Base-by-base conservation (phyloP, 2,888 invertebrate species). In the Litoditis marina region DNA sequence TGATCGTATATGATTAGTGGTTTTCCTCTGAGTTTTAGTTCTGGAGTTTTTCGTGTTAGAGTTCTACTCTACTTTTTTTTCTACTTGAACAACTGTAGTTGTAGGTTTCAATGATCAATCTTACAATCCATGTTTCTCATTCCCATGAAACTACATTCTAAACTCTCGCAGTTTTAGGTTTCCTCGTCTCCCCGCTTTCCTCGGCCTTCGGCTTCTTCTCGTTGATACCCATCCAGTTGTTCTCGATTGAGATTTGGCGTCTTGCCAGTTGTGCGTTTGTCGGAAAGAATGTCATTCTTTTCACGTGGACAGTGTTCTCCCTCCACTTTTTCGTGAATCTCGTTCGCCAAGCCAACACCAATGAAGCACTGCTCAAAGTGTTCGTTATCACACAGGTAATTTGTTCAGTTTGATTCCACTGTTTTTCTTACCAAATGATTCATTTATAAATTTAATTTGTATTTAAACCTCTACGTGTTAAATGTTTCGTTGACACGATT, bases 261-360 rank as follows among this genome's bases (percentile, higher is more conserved):
- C 47, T 78, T 7, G 56, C 70, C 42, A 78, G 77, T 3, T 66
- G 69, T 49, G 67, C 72, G 8, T 77, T 81, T 39, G 70, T 78
- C 28, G 81, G 81, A 49, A 72, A 72, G 55, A 81, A 81, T 64
- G 25, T 78, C 16, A 27, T 78, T 31, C 68, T 80, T 8, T 60
- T 78, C 25, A 46, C 63, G 7, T 78, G 75, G 78, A 72, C 77
- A 19, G 50, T 73, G 6, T 44, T 51, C 60, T 58, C 58, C 59
- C 60, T 73, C 7, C 70, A 71, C 56, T 49, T 71, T 19, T 70
- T 69, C 28, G 65, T 68, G 13, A 68, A 71, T 31, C 56, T 73
- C 11, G 66, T 71, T 31, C 68, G 71, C 4, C 66, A 69, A 34
- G 67, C 67, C 47, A 73, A 68, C 56, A 60, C 71, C 19, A 69